Base-by-base conservation (phyloP, 1,140 invertebrate genomes). In the Drosophila repleta region DNA sequence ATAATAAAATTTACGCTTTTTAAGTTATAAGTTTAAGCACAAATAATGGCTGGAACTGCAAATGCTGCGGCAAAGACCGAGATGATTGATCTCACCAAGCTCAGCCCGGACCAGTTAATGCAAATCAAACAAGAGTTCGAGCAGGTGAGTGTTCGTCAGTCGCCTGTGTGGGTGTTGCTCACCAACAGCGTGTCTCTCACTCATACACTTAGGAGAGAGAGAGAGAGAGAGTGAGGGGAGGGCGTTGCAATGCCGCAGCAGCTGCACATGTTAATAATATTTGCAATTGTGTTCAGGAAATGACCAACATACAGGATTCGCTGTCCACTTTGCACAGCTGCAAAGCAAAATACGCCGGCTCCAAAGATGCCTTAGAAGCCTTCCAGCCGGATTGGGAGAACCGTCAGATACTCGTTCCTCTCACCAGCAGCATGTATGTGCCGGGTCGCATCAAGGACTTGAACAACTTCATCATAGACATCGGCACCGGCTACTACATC, bases 361-460 rank as follows among this genome's bases (percentile, higher is more conserved):
- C 97, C 2, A 95, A 95, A 41, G 95, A 97, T 84, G 96, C 96
- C 91, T 93, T 98, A 26, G 95, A 97, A 72, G 96, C 96, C 93
- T 93, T 98, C 49, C 95, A 93, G 53, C 94, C 95, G 3, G 93
- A 95, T 18, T 93, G 93, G 29, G 94, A 96, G 91, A 96, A 96
- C 79, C 96, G 96, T 87, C 95, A 96, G 66, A 96, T 98, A 67
- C 92, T 99, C 7, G 97, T 99, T 18, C 98, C 97, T 10, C 92
- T 99, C 0, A 98, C 97, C 37, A 96, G 96, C 68, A 98, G 97
- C 81, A 98, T 99, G 96, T 99, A 98, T 93, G 97, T 99, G 18
- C 96, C 97, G 69, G 98, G 98, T 8, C 95, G 94, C 83, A 93
- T 99, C 49, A 93, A 94, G 66, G 95, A 98, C 91, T 94, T 96